Evolutionary conservation across 2,888 invertebrate species (phyloP), one percentile per base, ranked within the genome.

Genomic region (Nudaria mundana): DNA sequence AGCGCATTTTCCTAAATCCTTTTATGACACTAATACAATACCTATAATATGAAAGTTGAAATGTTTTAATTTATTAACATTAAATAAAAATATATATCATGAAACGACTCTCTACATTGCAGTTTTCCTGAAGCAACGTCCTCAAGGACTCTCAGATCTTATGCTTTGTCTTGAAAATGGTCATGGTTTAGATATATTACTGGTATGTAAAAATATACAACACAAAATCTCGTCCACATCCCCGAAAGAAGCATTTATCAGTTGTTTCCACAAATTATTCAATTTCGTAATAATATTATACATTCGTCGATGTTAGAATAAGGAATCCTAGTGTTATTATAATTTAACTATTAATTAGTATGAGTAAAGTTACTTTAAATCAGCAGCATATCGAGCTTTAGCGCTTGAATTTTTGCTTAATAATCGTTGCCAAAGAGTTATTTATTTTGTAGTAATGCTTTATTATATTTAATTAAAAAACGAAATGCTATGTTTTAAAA

Each of bases 231-330:
- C n/a, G n/a, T n/a, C n/a, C n/a, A n/a, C n/a, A n/a, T n/a, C n/a
- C n/a, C n/a, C n/a, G n/a, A n/a, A n/a, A n/a, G n/a, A n/a, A 16
- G 42, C 49, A 43, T 43, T 49, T 52, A 57, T 40, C 43, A 54
- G 52, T 54, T 14, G 49, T 11, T 37, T 30, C 30, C 45, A 46
- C 23, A 35, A 44, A 46, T 14, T 69, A 76, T 78, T 78, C 71
- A 76, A 73, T 71, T 63, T 52, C 61, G 56, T 65, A 63, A 47
- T 39, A 35, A 49, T 56, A 60, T 69, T 65, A n/a, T n/a, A 59
- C 46, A 59, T 69, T 70, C 44, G 51, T 78, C 60, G 66, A 71
- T 73, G 73, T 61, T 74, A 76, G 71, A 39, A 37, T 75, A 73
- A 76, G 71, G 39, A 30, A 61, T 52, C 47, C 50, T 63, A 68